Evolutionary conservation across 2,888 invertebrate species (phyloP).

Genomic region (Sphaeridia pumilis): DNA sequence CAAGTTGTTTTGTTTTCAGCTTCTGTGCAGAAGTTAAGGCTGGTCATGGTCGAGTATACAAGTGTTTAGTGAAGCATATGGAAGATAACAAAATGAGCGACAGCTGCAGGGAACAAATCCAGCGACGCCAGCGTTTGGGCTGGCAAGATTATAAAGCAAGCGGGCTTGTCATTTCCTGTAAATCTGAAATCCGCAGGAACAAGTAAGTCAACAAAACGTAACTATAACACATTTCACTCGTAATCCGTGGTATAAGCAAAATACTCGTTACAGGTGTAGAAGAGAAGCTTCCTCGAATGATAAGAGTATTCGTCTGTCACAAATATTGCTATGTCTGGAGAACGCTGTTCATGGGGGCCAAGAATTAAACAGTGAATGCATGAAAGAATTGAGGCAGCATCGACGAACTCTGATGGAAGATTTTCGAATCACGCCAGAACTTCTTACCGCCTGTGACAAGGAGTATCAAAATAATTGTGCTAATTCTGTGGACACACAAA

Average conservation of each 20-base stretch:
- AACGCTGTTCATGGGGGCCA: slow-evolving; percentile 55
- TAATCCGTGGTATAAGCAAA: no score
- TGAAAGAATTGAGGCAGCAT: slow-evolving; percentile 80
- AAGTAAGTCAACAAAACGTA: slow-evolving; percentile 48
- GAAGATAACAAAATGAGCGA: slow-evolving; percentile 52
- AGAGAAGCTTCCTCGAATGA: slow-evolving; percentile 41
- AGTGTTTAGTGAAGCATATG: slow-evolving; percentile 76
- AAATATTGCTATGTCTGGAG: slow-evolving; percentile 86
- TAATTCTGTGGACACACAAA: slow-evolving; percentile 60
- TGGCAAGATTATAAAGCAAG: slow-evolving; percentile 81
- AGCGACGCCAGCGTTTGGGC: slow-evolving; percentile 73
- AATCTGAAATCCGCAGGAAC: slow-evolving; percentile 77
- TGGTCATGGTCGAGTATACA: slow-evolving; percentile 72
- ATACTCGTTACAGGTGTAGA: slow-evolving; percentile 31
- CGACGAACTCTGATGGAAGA: slow-evolving; percentile 85
- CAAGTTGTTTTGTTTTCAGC: slow-evolving; percentile 38
- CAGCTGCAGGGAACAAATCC: slow-evolving; percentile 67
- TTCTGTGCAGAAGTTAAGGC: slow-evolving; percentile 64
- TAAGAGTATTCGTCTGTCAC: slow-evolving; percentile 71
- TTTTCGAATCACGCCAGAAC: slow-evolving; percentile 82
- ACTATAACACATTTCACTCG: no score
- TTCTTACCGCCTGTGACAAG: slow-evolving; percentile 71
- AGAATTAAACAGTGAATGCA: slow-evolving; percentile 64
- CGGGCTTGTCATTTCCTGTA: slow-evolving; percentile 76
- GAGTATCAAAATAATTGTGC: slow-evolving; percentile 70